Base-by-base conservation (phyloP, 2,888 invertebrate species). In the Agrilus biguttatus region DNA sequence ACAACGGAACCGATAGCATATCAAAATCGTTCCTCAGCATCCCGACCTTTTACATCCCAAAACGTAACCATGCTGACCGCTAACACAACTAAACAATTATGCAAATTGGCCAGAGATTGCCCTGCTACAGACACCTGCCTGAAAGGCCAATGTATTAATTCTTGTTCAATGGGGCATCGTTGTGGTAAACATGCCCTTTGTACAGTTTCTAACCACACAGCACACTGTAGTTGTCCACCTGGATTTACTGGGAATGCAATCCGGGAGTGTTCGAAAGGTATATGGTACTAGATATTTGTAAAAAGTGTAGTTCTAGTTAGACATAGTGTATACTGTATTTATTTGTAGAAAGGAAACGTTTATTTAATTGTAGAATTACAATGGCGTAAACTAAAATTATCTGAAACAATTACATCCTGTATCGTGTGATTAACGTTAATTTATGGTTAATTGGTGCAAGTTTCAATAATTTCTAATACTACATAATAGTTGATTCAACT, bases 181-280 rank as follows among this genome's bases (percentile, higher is more conserved):
- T 80, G 80, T 69, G 73, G 72, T 61, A 65, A 70, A 58, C 75
- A 75, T 60, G 71, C 74, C 60, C 66, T 71, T 59, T 80, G 79
- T 71, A 70, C 67, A 61, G 74, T 77, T 59, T 63, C 70, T 63
- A 70, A 78, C 63, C 79, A 78, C 63, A 70, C 69, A 51, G 74
- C 75, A 56, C 67, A 72, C 57, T 80, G 80, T 68, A 66, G 70
- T 60, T 82, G 81, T 62, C 71, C 69, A 49, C 63, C 61, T 47
- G 70, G 69, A 56, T 66, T 64, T 57, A 65, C 66, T 51, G 72
- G 72, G 53, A 68, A 70, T 62, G 67, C 74, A 58, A 70, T 68
- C 60, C 67, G 67, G 70, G 68, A 71, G 65, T 79, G 78, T 66
- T 65, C 63, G 57, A 71, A 72, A 78, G 78, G 78, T 78, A 79